Evolutionary conservation across 2,113 vertebrate species (phyloP), one percentile per base, ranked within the genome.

Genomic region (Loxodonta africana): DNA sequence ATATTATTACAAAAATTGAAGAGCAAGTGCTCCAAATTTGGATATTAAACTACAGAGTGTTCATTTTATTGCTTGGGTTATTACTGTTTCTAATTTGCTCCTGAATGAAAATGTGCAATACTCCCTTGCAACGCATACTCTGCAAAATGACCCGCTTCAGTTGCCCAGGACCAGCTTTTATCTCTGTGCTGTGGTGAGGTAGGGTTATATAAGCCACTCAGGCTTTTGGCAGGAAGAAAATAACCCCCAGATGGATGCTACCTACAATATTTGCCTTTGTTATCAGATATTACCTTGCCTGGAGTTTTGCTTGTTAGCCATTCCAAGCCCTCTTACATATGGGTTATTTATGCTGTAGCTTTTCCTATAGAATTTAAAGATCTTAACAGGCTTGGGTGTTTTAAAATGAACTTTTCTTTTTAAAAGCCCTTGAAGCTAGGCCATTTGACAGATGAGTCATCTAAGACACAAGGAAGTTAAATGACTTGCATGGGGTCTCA

Each of bases 61-160:
- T 93, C 67, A 44, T 76, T 93, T 89, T 62, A 78, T 86, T 93
- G 87, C 87, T 78, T 67, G 8, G 62, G 48, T 91, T 85, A 83
- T 95, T 86, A 74, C 80, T 91, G 48, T n/a, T 89, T 26, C 67
- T 97, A 95, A 89, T 96, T 96, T 89, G 33, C 83, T 93, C 62
- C 86, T 74, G 48, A 91, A 96, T 83, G 11, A 77, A 63, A 20
- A 78, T 14, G 1, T 46, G 28, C 18, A 83, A 23, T 53, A n/a
- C n/a, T 76, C 18, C 63, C 15, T 4, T 30, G 18, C 51, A 30
- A 30, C 28, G 88, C 78, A 23, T 48, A 51, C 71, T 83, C 78
- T 91, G 78, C 78, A 62, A 65, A 95, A 87, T 91, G 41, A 91
- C 94, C 78, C 60, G 65, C 65, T 44, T 5, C 44, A 11, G 41